Base-by-base conservation (phyloP, 2,888 invertebrate species). In the Eulithis testata region DNA sequence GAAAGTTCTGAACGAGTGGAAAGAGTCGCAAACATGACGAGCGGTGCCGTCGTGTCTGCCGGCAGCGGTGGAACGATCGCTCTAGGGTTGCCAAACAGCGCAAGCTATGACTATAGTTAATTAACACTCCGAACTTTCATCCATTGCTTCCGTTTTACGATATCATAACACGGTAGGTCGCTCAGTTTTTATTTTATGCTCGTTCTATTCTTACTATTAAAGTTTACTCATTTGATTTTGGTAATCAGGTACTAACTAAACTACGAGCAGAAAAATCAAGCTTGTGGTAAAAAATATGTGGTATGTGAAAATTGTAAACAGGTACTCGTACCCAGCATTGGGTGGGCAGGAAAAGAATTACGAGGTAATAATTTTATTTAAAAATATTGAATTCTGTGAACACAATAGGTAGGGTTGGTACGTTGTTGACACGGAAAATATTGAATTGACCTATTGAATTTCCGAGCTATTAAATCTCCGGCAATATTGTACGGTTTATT, bases 21-120 rank as follows among this genome's bases (percentile, higher is more conserved):
- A 77, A 74, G 74, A 82, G 80, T 82, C 81, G 74, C 79, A 83
- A 84, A 85, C 83, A 82, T 79, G 82, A 79, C 77, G 73, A 76
- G 69, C 60, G 83, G 77, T 76, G 82, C 79, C 81, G 73, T 64
- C 76, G 76, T 63, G 81, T 78, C 78, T 81, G 75, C 70, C 73
- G 71, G 72, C 73, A 70, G 60, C 49, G 11, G 21, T 69, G 57
- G 72, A 68, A 61, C 66, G 69, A 71, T 65, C 76, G 72, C 70
- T 40, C 11, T 60, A 75, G 71, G 76, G 73, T 65, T 76, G 73
- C 74, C 75, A 76, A 75, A 73, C 66, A 68, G 63, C 40, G 52
- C 66, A 54, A 64, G n/a, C 65, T 63, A 67, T 66, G 61, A 60
- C 21, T 45, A 27, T 63, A 69, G 58, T 68, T 72, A 69, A 73